Percentiles rank a stretch among this genome's conserved stretches.
Conservation (phyloP, 2,113 vertebrate species). For the Pimephales promelas region DNA sequence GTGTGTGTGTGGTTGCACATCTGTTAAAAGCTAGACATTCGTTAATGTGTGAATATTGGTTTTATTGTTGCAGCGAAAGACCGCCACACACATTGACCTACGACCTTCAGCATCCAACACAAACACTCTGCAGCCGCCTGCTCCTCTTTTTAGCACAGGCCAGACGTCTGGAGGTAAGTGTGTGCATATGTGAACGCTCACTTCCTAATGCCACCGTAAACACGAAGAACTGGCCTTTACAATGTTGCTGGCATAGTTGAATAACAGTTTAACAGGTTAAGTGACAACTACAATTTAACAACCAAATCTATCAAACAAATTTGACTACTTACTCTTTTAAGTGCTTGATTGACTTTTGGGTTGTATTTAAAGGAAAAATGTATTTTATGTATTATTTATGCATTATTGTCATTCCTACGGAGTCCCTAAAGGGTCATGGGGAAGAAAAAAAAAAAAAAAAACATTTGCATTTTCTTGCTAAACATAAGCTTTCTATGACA, state of each 20-base stretch:
- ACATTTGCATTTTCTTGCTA: background rate
- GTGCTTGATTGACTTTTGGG: background rate
- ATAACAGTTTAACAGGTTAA: background rate
- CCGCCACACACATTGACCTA: slow-evolving; percentile 62
- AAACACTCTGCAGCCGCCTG: slow-evolving; percentile 71
- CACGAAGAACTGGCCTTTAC: background rate
- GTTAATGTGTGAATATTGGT: background rate
- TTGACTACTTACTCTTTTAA: background rate
- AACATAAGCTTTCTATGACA: background rate
- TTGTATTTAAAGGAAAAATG: background rate
- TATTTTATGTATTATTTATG: background rate
- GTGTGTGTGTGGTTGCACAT: slow-evolving; percentile 5
- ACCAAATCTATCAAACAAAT: background rate
- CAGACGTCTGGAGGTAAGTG: slow-evolving; percentile 67
- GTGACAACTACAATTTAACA: background rate
- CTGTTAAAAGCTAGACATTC: background rate
- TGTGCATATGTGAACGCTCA: background rate
- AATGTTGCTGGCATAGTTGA: background rate
- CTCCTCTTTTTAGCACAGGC: slow-evolving; percentile 34
- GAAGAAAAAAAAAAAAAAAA: too few species aligned
- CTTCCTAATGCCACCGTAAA: background rate
- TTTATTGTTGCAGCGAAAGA: slow-evolving; percentile 65
- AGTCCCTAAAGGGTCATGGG: background rate
- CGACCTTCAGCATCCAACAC: slow-evolving; percentile 62
- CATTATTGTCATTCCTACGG: background rate